phyloP scores from a whole-genome alignment of 2,797 vertebrate species.

The Scomberomorus guttatus region DNA sequence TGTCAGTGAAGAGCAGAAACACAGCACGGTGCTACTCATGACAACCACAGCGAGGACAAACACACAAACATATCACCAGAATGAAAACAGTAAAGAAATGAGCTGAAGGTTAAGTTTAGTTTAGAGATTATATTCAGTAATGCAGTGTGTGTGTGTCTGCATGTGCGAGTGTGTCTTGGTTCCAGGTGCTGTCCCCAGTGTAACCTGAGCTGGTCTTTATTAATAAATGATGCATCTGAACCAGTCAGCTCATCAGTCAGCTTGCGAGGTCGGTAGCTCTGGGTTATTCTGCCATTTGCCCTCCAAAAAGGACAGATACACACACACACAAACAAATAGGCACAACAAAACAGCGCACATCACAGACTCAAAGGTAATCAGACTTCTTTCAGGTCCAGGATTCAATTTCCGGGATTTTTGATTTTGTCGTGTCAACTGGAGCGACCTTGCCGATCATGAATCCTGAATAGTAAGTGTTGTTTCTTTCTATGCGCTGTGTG shows the following conservation, averaged over 20 bases:
- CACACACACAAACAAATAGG: not conserved
- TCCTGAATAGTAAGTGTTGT: slow-evolving; percentile 87
- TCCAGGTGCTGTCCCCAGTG: slow-evolving; percentile 70
- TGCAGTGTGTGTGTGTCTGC: slow-evolving; percentile 12
- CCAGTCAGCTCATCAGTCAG: slow-evolving; percentile 58
- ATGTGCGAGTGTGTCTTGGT: slow-evolving; percentile 20
- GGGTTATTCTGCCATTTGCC: slow-evolving; percentile 44
- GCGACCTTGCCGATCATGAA: slow-evolving; percentile 76
- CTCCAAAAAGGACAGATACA: slow-evolving; percentile 19
- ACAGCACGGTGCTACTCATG: not conserved
- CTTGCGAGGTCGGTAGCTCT: slow-evolving; percentile 27
- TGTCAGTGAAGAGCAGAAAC: not conserved
- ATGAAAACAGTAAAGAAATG: not conserved
- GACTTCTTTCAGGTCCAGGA: slow-evolving; percentile 14
- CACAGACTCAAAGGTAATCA: not conserved
- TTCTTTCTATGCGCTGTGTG: not conserved
- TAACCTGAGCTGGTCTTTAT: slow-evolving; percentile 66
- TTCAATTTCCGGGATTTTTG: slow-evolving; percentile 6
- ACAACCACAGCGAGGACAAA: not conserved
- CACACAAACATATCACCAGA: not conserved
- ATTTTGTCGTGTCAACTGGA: slow-evolving; percentile 11
- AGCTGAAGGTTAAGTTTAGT: not conserved
- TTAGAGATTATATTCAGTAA: not conserved
- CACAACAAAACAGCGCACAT: not conserved
- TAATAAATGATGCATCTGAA: slow-evolving; percentile 73